Base-by-base conservation (phyloP, 2,888 invertebrate species). In the Lymantria monacha region DNA sequence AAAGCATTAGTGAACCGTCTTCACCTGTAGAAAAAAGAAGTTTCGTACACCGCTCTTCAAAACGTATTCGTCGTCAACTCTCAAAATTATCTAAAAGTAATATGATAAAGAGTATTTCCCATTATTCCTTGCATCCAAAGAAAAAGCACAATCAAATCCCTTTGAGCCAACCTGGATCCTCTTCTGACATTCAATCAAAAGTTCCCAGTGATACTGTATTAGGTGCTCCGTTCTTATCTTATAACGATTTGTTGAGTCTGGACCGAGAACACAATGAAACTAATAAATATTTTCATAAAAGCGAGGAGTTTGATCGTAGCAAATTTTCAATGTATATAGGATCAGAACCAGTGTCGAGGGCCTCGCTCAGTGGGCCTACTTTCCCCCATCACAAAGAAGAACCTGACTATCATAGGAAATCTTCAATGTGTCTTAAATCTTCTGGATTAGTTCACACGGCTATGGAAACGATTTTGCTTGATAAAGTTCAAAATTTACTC, bases 391-490 rank as follows among this genome's bases (percentile, higher is more conserved):
- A 66, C 33, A 68, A 69, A 45, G 81, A 69, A 58, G 79, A 81
- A 11, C 79, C 80, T 45, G 65, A 72, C 46, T 81, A 80, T 40
- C 77, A 69, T 45, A 82, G 79, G 33, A 83, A 77, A 60, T 57
- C 72, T 33, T 59, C 72, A 3, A 9, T 13, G 9, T 15, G 37
- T 15, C 64, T 85, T 0, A 89, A 87, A 61, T 74, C 86, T 0
- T 76, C 82, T 1, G 86, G 92, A 9, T 62, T 93, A 44, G 68
- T 93, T 42, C 90, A 91, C 48, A 92, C 92, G 14, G 93, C 93
- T 15, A 90, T 93, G 83, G 91, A 92, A 69, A 92, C 92, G 41
- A 93, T 93, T 51, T 79, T 93, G 9, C 85, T 92, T 57, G 93
- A 93, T 59, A 92, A 87, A 76, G 91, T 93, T 0, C 91, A 89